Conservation (phyloP, 1,140 invertebrate species). For the Phthorimaea operculella region DNA sequence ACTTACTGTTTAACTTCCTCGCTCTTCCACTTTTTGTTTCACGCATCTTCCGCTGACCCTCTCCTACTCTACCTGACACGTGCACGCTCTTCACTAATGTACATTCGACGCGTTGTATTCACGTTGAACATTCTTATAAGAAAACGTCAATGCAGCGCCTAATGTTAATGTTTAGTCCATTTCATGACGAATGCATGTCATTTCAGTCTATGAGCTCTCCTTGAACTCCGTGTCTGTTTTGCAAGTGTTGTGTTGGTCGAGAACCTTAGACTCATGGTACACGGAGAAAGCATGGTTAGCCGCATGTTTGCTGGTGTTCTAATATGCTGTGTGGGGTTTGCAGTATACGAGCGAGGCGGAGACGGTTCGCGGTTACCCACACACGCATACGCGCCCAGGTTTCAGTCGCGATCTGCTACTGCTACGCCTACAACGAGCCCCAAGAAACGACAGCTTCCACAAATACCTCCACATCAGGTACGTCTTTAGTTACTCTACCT, state of each 20-base stretch:
- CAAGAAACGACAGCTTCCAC: conserved; percentile 94
- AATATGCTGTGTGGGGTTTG: conserved; percentile 3
- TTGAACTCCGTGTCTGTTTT: conserved; percentile 21
- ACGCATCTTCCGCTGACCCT: conserved; percentile 52
- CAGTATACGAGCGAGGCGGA: conserved; percentile 47
- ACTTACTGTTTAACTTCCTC: conserved; percentile 58
- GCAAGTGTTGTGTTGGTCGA: background rate
- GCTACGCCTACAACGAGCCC: conserved; percentile 95
- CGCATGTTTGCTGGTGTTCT: background rate
- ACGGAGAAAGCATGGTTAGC: background rate
- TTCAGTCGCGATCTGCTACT: conserved; percentile 86
- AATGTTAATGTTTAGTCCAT: conserved; percentile 8
- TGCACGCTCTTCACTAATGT: conserved; percentile 49
- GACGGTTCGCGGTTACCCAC: conserved; percentile 51
- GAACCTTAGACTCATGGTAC: background rate
- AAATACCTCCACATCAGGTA: conserved; percentile 77
- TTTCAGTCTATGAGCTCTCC: conserved; percentile 30
- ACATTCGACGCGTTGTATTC: conserved; percentile 20
- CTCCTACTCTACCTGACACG: conserved; percentile 44
- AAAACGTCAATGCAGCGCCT: background rate
- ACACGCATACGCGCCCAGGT: conserved; percentile 70
- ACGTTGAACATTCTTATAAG: conserved; percentile 6
- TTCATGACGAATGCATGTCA: conserved; percentile 33
- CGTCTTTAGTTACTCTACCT: background rate
- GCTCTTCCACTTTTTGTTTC: conserved; percentile 50